Percentiles rank a stretch among this genome's conserved stretches.
phyloP scores from a whole-genome alignment of 2,888 invertebrate species.

The Oeneis ivallda region DNA sequence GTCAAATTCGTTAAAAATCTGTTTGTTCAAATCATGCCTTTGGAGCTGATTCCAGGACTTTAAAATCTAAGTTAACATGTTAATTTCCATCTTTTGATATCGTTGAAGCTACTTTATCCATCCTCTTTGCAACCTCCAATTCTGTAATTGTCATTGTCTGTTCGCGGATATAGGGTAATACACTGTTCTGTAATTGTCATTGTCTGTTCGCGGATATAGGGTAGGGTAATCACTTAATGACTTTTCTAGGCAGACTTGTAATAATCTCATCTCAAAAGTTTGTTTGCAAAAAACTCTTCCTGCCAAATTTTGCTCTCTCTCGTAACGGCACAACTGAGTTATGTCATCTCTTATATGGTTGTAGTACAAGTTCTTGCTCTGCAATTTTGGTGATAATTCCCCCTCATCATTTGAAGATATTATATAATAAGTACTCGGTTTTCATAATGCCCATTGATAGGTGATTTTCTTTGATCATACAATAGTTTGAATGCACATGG shows the following conservation, averaged over 20 bases:
- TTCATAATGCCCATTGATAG: background rate
- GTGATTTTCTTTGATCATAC: background rate
- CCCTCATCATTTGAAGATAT: background rate
- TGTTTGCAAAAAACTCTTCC: constrained; percentile 3
- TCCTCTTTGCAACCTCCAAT: background rate
- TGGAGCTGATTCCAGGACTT: too few species aligned
- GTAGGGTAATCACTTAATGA: too few species aligned
- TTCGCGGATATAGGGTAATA: background rate
- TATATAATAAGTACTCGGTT: background rate
- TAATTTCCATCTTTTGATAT: too few species aligned
- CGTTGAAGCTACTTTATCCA: background rate
- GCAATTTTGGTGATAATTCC: background rate
- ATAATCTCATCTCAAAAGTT: background rate
- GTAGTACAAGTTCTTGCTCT: too few species aligned
- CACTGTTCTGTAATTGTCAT: too few species aligned
- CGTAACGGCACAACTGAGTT: background rate
- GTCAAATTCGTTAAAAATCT: too few species aligned
- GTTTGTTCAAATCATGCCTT: too few species aligned
- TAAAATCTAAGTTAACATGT: too few species aligned
- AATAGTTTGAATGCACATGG: background rate
- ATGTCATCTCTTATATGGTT: too few species aligned
- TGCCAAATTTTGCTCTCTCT: background rate
- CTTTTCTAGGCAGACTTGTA: background rate
- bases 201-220: too few species aligned
- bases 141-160: background rate